Percentiles rank a stretch among this genome's conserved stretches.
Conservation (phyloP, 2,888 invertebrate genomes). For the Torymus aiolomorphi region DNA sequence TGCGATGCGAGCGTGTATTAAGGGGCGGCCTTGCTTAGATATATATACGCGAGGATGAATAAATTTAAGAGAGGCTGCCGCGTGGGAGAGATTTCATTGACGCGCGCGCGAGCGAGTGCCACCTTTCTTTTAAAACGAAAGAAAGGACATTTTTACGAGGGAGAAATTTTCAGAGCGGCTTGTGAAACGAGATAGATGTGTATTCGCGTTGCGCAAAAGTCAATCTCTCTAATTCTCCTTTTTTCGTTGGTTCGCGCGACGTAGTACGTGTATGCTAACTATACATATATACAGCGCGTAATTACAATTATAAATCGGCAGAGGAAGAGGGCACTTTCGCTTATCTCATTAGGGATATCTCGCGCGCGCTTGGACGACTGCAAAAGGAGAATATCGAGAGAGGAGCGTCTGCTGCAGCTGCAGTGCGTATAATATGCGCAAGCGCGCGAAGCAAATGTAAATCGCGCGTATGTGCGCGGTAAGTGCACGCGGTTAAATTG, state of each 20-base stretch:
- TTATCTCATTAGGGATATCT: slow-evolving; percentile 20
- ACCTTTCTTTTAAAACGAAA: slow-evolving; percentile 6
- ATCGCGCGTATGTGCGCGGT: too few species aligned
- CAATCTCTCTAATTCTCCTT: too few species aligned
- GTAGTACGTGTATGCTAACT: neutral
- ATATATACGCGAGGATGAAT: too few species aligned
- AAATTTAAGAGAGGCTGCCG: too few species aligned
- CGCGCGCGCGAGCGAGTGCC: neutral
- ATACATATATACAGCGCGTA: neutral
- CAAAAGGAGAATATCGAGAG: neutral
- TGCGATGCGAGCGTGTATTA: too few species aligned
- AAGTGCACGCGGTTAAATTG: too few species aligned
- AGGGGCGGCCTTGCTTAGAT: too few species aligned
- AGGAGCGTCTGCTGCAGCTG: too few species aligned
- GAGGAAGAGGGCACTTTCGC: neutral
- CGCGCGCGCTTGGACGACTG: neutral
- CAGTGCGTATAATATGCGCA: too few species aligned
- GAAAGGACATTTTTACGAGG: slow-evolving; percentile 19
- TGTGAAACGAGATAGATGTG: slow-evolving; percentile 10
- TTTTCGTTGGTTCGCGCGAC: too few species aligned
- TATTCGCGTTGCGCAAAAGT: slow-evolving; percentile 5
- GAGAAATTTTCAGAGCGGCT: slow-evolving; percentile 25
- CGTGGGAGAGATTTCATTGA: too few species aligned
- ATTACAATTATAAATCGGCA: slow-evolving; percentile 22
- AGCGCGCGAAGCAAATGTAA: too few species aligned